These are phyloP conservation scores for Aspidiotus destructor DNA, from an alignment of 2,888 invertebrate genomes.

Conservation along the genomic window DNA sequence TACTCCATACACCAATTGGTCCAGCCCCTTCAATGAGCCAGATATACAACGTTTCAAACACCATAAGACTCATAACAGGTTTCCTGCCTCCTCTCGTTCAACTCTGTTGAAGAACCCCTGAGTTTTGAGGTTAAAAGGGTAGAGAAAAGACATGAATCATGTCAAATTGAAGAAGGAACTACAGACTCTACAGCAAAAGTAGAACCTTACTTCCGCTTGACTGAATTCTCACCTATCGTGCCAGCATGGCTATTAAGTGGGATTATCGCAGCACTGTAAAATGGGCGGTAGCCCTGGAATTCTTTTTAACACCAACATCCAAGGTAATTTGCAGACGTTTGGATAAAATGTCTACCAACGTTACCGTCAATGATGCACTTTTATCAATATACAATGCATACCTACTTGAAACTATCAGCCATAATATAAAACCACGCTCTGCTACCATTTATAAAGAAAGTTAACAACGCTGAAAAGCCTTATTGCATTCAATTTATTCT, in stretches of 20 bases:
- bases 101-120: too few species aligned
- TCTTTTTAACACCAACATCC: neutral
- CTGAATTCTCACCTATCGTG: neutral
- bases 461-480: too few species aligned
- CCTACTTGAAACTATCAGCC: neutral
- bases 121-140: too few species aligned
- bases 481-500: too few species aligned
- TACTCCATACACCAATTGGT: too few species aligned
- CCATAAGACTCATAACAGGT: too few species aligned
- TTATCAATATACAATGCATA: neutral
- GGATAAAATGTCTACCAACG: neutral
- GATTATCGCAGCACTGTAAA: neutral
- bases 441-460: too few species aligned
- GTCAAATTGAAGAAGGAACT: too few species aligned
- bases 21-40: too few species aligned
- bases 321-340: neutral
- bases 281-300: slow-evolving; percentile 1
- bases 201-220: neutral
- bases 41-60: too few species aligned
- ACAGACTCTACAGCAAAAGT: neutral
- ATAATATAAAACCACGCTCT: neutral
- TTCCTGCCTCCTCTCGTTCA: too few species aligned
- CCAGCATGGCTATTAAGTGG: neutral
- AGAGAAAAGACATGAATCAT: too few species aligned
- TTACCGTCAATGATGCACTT: neutral